A percentile compares a stretch with the other conserved stretches of the same genome.
These are phyloP conservation scores for Odontamblyopus rebecca DNA, from an alignment of 2,797 vertebrate genomes.

Conservation along the genomic window DNA sequence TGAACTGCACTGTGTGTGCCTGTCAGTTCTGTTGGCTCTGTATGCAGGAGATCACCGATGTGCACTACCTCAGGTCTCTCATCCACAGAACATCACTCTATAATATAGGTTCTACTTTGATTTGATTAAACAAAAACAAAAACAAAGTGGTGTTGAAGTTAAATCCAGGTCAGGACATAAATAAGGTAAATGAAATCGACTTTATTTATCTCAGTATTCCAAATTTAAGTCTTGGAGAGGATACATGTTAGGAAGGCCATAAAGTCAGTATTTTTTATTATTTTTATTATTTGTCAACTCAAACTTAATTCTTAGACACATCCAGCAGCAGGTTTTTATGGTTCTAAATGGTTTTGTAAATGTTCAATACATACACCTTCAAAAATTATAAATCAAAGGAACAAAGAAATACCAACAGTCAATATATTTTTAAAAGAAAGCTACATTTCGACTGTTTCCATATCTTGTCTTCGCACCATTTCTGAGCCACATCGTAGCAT, in stretches of 20 bases:
- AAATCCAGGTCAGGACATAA: background rate
- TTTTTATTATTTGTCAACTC: too few species aligned
- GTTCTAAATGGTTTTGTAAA: too few species aligned
- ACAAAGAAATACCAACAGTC: background rate
- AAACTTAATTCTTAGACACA: background rate
- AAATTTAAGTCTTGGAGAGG: background rate
- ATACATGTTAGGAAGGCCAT: background rate
- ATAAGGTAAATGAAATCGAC: background rate
- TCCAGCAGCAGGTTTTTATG: background rate
- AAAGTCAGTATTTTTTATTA: background rate
- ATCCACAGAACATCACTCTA: background rate
- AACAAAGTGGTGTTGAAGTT: background rate
- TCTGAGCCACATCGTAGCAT: conserved; percentile 7
- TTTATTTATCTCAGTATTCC: background rate
- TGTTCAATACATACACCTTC: too few species aligned
- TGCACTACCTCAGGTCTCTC: conserved; percentile 88
- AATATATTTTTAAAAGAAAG: too few species aligned
- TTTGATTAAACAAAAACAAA: background rate
- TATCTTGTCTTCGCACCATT: background rate
- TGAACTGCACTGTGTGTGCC: conserved; percentile 89
- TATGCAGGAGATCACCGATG: conserved; percentile 88
- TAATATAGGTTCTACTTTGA: background rate
- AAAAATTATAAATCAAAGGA: background rate
- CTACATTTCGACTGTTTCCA: background rate
- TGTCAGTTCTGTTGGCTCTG: conserved; percentile 94